Evolutionary conservation across 2,888 invertebrate species (phyloP), one percentile per base, ranked within the genome.

Genomic region (Villa cingulata): DNA sequence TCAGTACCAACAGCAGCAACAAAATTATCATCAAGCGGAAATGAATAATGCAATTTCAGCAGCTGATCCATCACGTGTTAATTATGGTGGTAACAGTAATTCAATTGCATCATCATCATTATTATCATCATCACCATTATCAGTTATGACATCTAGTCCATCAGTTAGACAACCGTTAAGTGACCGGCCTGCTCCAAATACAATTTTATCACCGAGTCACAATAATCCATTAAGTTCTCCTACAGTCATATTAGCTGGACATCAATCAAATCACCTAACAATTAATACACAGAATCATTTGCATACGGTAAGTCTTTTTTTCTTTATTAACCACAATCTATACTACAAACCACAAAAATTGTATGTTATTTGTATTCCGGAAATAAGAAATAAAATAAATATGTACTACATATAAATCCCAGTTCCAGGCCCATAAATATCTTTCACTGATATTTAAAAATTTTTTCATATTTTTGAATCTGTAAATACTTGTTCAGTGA

Each of bases 131-230:
- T 41, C 55, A 57, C 49, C 56, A 56, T 48, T 48, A 59, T 54
- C 58, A 56, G 48, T 52, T 48, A 36, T 55, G 48, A 45, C 58
- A 51, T 49, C 57, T 45, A 46, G 55, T 49, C 49, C 52, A 50
- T 49, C 73, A 51, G 48, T 63, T 58, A 75, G 88, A 60, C 84
- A 86, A 66, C 89, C 89, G 46, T 74, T 89, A 51, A 83, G 82
- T 48, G 74, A 79, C 50, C 75, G 86, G 51, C 73, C 83, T 40
- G 78, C 76, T 55, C 81, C 85, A 55, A 87, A 88, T 73, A 83
- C 84, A 59, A 81, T 83, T 68, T 74, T 84, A 54, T 62, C 74
- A 54, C 70, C 78, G 60, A 69, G 72, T 56, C 61, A 45, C 19
- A 45, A 18, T 43, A 51, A 47, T 29, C 49, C 45, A 20, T 47